Evolutionary conservation across 2,888 invertebrate species (phyloP).

Genomic region (Parnassius glacialis): DNA sequence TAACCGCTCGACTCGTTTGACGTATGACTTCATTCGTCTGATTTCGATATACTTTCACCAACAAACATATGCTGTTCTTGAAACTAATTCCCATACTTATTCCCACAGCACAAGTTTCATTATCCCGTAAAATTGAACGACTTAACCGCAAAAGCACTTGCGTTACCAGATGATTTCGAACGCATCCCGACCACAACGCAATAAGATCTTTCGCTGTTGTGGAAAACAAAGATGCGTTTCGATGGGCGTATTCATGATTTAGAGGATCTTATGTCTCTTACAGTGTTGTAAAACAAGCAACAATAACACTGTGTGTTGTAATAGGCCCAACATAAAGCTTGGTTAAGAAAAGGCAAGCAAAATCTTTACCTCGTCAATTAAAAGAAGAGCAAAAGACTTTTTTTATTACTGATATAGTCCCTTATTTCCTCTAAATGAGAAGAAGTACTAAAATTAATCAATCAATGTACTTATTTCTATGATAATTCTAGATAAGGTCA

Average conservation of each 20-base stretch:
- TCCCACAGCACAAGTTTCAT: conserved; percentile 30
- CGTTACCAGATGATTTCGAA: conserved; percentile 47
- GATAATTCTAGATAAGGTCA: too few species aligned
- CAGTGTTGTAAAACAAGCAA: conserved; percentile 30
- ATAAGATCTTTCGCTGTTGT: conserved; percentile 65
- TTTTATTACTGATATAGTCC: too few species aligned
- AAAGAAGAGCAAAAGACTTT: too few species aligned
- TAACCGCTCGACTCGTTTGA: conserved; percentile 67
- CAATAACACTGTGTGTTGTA: conserved; percentile 18
- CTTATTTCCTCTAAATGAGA: too few species aligned
- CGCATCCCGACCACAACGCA: conserved; percentile 68
- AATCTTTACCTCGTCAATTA: neutral
- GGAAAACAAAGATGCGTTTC: conserved; percentile 73
- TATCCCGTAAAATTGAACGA: conserved; percentile 27
- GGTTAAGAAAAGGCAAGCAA: conserved; percentile 4
- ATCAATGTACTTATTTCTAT: too few species aligned
- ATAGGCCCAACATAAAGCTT: conserved; percentile 13
- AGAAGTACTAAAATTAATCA: too few species aligned
- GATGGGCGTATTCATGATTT: conserved; percentile 64
- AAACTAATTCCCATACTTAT: conserved; percentile 25
- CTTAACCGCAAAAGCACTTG: conserved; percentile 26
- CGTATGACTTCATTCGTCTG: conserved; percentile 77
- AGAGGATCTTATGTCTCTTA: conserved; percentile 46
- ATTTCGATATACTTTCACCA: conserved; percentile 69
- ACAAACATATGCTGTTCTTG: conserved; percentile 29